Evolutionary conservation across 1,140 invertebrate genomes (phyloP).

Genomic region (Drosophila carrolli): DNA sequence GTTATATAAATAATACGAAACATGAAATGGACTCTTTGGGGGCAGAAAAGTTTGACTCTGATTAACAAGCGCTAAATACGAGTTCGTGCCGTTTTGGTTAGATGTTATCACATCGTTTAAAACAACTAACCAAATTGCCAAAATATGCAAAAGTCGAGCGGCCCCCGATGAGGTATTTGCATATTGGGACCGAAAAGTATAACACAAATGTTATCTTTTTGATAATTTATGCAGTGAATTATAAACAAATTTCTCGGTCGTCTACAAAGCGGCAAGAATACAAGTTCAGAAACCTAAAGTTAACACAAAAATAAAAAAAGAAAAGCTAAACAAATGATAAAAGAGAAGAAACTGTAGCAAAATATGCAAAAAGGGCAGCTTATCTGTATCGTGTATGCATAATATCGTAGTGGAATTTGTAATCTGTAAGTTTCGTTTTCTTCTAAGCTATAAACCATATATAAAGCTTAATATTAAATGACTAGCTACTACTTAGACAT

Average conservation of each 20-base stretch:
- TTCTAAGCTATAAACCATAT: constrained; percentile 55
- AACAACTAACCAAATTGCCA: constrained; percentile 80
- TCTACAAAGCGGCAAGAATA: constrained; percentile 35
- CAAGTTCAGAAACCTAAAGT: constrained; percentile 30
- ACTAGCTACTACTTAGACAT: constrained; percentile 26
- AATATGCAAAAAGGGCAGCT: constrained; percentile 61
- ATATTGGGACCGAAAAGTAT: constrained; percentile 36
- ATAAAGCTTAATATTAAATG: constrained; percentile 37
- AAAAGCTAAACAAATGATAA: constrained; percentile 38
- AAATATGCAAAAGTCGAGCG: constrained; percentile 68
- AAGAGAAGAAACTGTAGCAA: constrained; percentile 63
- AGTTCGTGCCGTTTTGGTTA: constrained; percentile 62
- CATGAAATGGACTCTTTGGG: constrained; percentile 15
- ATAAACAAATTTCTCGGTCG: constrained; percentile 51
- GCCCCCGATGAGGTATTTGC: constrained; percentile 31
- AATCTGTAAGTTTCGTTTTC: constrained; percentile 66
- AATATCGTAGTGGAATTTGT: constrained; percentile 77
- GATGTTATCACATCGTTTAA: constrained; percentile 83
- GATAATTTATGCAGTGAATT: constrained; percentile 49
- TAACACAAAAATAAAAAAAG: constrained; percentile 19
- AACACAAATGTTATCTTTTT: constrained; percentile 34
- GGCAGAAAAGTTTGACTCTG: constrained; percentile 28
- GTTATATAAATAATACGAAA: constrained; percentile 39
- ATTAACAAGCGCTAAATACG: constrained; percentile 63
- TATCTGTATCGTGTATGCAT: constrained; percentile 61